Evolutionary conservation across 2,113 vertebrate genomes (phyloP).

Genomic region (Marmota monax): DNA sequence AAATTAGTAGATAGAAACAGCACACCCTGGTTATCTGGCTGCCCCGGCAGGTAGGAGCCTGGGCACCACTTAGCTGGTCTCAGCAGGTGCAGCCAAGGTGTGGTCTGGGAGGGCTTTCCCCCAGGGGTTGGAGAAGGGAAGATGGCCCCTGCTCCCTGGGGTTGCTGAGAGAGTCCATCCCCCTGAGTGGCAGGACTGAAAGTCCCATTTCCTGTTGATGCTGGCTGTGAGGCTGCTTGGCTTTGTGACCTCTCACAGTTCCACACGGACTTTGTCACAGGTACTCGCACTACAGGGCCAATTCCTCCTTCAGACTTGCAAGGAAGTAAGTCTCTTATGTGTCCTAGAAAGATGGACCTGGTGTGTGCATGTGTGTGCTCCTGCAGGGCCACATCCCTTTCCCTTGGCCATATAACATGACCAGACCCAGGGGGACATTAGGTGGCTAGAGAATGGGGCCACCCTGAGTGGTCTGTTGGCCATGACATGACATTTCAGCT

Average conservation of each 20-base stretch:
- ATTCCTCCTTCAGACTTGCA: not conserved
- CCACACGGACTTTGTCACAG: fast-evolving
- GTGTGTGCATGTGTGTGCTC: not conserved
- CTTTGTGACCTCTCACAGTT: too few relatives aligned
- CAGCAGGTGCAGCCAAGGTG: not conserved
- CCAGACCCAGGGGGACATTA: not conserved
- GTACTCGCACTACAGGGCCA: not conserved
- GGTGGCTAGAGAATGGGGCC: not conserved
- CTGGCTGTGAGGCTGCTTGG: not conserved
- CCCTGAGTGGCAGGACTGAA: not conserved
- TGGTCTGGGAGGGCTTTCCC: too few relatives aligned
- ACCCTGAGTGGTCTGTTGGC: not conserved
- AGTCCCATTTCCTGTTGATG: not conserved
- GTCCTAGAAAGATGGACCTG: too few relatives aligned
- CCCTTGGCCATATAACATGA: not conserved
- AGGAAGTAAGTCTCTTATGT: not conserved
- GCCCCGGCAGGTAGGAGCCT: not conserved
- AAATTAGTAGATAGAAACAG: not conserved
- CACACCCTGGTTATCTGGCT: not conserved
- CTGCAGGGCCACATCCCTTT: not conserved
- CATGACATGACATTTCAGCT: not conserved
- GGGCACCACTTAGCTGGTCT: too few relatives aligned
- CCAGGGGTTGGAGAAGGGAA: not conserved
- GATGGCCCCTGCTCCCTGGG: too few relatives aligned
- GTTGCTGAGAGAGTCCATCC: not conserved